These are phyloP conservation scores for Talpa occidentalis DNA, from an alignment of 2,113 vertebrate genomes.

Conservation along the genomic window DNA sequence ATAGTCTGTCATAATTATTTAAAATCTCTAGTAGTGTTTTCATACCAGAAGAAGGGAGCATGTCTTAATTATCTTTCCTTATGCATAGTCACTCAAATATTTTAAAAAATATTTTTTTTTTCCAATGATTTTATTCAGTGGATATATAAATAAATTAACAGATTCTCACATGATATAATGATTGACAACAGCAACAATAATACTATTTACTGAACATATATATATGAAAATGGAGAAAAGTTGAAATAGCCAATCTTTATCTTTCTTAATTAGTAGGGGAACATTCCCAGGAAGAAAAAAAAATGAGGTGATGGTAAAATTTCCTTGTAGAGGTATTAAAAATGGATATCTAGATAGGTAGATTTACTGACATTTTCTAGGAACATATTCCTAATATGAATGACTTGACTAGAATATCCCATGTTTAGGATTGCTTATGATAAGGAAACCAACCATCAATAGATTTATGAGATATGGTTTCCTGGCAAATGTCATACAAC, in stretches of 20 bases:
- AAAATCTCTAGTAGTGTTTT: not conserved
- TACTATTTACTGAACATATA: not conserved
- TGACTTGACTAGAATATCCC: not conserved
- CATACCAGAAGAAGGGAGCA: not conserved
- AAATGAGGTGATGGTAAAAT: not conserved
- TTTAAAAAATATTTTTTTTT: too few relatives aligned
- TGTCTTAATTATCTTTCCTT: slow-evolving; percentile 35
- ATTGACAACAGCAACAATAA: not conserved
- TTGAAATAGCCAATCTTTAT: not conserved
- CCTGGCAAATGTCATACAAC: not conserved
- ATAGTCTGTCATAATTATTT: not conserved
- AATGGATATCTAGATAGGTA: not conserved
- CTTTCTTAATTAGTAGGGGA: not conserved
- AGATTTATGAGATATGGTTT: not conserved
- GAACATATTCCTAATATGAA: not conserved
- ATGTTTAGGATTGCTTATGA: not conserved
- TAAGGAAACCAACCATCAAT: not conserved
- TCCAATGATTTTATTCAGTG: not conserved
- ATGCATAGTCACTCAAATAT: not conserved
- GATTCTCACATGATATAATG: not conserved
- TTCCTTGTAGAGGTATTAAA: not conserved
- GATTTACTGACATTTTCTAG: not conserved
- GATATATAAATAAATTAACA: not conserved
- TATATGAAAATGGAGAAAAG: not conserved
- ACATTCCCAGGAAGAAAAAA: not conserved